Evolutionary conservation across 2,113 vertebrate genomes (phyloP), one percentile per base, ranked within the genome.

Genomic region (Heterocephalus glaber): DNA sequence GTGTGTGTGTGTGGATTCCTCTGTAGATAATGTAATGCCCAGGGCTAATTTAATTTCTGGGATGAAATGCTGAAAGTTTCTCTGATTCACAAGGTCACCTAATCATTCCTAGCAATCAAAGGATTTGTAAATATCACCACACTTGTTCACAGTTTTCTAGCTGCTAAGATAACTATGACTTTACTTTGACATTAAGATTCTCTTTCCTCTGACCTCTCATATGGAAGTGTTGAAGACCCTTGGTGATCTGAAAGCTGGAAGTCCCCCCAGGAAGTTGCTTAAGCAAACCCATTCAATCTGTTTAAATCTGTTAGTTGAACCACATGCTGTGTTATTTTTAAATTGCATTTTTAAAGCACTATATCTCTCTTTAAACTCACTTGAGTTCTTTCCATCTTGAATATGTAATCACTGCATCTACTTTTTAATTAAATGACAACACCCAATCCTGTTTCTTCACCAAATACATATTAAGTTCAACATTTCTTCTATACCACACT

Each of bases 51-150:
- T 33, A 68, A 54, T 56, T 96, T 52, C 66, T 91, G 17, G 90
- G 92, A 89, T 90, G 60, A 97, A 97, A 91, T 61, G 95, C 47
- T 38, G 33, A 87, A 92, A 3, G 0, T 56, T 97, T 56, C 2
- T 96, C 35, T 90, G 72, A 72, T 91, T 96, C 94, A 90, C 81
- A 88, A 88, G 93, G 60, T n/a, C 94, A 97, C 80, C 88, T 94
- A 90, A 97, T 97, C 90, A 95, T 97, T 76, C 54, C 33, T 35
- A 14, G 80, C 72, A 96, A 97, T 96, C 95, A 97, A 93, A 98
- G 86, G 83, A 94, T 96, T 97, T 97, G 65, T 96, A 97, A 98
- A 98, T 98, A 97, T 98, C 98, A 97, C 66, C 95, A 97, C 94
- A 94, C 94, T 97, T 96, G 93, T 89, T 97, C 96, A 91, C 65